Evolutionary conservation across 2,113 vertebrate species (phyloP), one percentile per base, ranked within the genome.

Genomic region (Poecilia latipinna): DNA sequence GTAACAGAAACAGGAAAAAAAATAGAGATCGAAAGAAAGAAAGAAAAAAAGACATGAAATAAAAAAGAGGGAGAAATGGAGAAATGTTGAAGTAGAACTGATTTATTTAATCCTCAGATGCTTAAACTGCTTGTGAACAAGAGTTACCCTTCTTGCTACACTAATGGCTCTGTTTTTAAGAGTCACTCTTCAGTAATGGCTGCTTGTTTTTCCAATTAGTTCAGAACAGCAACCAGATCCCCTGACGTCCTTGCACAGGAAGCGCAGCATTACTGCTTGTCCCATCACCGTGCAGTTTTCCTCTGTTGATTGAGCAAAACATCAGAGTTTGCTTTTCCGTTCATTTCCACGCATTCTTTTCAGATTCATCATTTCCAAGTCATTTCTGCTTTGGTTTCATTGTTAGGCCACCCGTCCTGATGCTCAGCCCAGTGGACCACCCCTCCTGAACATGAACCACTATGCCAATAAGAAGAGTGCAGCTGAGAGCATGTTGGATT

Each of bases 381-480:
- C 32, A 78, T 48, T 65, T 22, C 85, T 72, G 75, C 35, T 73
- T 44, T 62, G 76, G 15, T 76, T 66, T 32, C 66, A 73, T 57
- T 82, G 57, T 54, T 78, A 92, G 92, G 61, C 15, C 71, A 71
- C 72, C 15, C 61, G 42, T 26, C 60, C 42, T 65, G 73, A 80
- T 0, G 91, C 22, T 67, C 74, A 88, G 86, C 84, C 88, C 29
- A 75, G 74, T 4, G 82, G 88, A 70, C 82, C 78, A 2, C 74
- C 70, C 28, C 90, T 89, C 19, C 93, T 99, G 83, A 97, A 98
- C 71, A 93, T 97, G 81, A 97, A 97, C 92, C 94, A 95, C 85
- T 97, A 97, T 0, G 95, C 96, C 73, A 97, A 96, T 85, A 97
- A 97, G 95, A 97, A 98, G 93, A 97, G 96, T 0, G 96, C 95